Conservation (phyloP, 2,888 invertebrate species). For the Drosophila trichaetosa region DNA sequence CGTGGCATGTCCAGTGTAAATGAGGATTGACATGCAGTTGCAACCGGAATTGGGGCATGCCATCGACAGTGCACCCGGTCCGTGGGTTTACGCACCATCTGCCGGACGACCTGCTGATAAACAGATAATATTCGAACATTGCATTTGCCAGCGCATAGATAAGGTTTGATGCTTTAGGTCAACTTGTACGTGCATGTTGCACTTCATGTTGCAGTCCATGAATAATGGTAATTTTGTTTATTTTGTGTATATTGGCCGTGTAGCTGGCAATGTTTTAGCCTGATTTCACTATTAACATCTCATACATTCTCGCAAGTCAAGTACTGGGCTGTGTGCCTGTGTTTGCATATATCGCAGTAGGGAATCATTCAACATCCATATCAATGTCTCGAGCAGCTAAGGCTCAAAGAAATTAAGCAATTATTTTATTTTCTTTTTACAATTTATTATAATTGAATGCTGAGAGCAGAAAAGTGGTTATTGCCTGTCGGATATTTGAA, state of each 20-base stretch:
- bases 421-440: not conserved
- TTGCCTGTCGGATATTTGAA: not conserved
- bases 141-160: not conserved
- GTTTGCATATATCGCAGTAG: not conserved
- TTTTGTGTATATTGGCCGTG: not conserved
- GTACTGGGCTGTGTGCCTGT: not conserved
- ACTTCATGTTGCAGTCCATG: not conserved
- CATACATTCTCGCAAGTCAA: not conserved
- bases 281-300: not conserved
- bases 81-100: not conserved
- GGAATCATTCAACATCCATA: not conserved
- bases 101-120: not conserved
- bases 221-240: not conserved
- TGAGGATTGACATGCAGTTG: not conserved
- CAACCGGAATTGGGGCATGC: not conserved
- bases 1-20: no score
- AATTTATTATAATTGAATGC: not conserved
- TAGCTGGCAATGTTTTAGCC: not conserved
- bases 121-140: not conserved
- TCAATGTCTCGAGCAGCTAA: not conserved
- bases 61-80: no score
- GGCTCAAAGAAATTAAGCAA: not conserved
- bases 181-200: not conserved
- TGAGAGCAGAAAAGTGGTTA: not conserved
- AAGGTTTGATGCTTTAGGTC: not conserved